Evolutionary conservation across 2,113 vertebrate genomes (phyloP), one percentile per base, ranked within the genome.

Genomic region (Anthoscopus minutus): DNA sequence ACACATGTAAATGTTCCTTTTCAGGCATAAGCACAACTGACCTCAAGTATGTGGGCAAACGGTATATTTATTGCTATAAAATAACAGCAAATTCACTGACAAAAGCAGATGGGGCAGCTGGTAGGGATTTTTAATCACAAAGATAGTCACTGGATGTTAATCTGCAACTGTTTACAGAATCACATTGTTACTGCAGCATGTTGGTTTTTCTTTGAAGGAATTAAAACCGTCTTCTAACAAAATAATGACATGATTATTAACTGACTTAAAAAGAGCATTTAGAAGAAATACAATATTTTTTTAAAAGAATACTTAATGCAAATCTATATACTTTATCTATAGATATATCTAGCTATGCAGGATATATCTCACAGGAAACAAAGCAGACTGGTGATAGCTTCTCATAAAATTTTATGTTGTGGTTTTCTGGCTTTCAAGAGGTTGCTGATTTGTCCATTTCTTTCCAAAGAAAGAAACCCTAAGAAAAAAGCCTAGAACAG

Each of bases 111-210:
- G 66, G 86, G 76, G 88, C 71, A 88, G 82, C 82, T 93, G 79
- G 62, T 66, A 54, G 54, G 56, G 71, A 74, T 66, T 90, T 95
- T 94, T 91, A 94, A 94, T 93, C 82, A 90, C 42, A 54, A 71
- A 77, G 79, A 92, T 95, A 90, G 86, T 70, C 76, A 45, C 71
- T 86, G 82, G 58, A 70, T 58, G 67, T 77, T 96, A 94, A 96
- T 90, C 86, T 60, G 56, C 60, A 88, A 47, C 76, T 80, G 58
- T 61, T 94, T 62, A 78, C 42, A 66, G 62, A 82, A 69, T 73
- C 47, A 3, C 11, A 4, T 54, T 50, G 33, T 66, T 77, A 50
- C 53, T 2, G 2, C 62, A 77, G 82, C 7, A 4, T 58, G 42
- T 31, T 45, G 30, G 9, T 42, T 86, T 86, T 85, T 35, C 71